Percentiles rank a stretch among this genome's conserved stretches.
phyloP scores from a whole-genome alignment of 2,113 vertebrate species.

The Grus americana region DNA sequence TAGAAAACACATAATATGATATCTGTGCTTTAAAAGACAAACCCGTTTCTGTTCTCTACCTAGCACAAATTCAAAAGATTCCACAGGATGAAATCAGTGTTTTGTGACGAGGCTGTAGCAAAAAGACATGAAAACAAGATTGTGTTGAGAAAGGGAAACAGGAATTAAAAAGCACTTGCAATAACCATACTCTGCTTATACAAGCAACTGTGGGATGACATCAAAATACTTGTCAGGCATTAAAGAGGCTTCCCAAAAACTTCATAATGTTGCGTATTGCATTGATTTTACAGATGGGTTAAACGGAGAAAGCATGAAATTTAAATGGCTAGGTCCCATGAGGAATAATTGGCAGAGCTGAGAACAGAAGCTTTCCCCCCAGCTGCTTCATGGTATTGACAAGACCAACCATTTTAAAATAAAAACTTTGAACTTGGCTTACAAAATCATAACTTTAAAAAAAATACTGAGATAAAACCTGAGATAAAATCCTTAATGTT shows the following conservation, averaged over 20 bases:
- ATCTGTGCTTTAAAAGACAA: neutral
- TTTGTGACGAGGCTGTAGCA: neutral
- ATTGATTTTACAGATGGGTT: conserved; percentile 19
- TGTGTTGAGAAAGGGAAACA: neutral
- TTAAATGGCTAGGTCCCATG: neutral
- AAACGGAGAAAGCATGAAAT: conserved; percentile 16
- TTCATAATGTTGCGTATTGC: neutral
- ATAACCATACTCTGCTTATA: neutral
- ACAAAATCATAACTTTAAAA: neutral
- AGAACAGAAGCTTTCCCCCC: neutral
- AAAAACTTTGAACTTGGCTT: neutral
- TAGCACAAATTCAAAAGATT: neutral
- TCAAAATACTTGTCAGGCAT: neutral
- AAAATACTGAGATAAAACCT: neutral
- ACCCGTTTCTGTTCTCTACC: neutral
- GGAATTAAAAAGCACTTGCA: neutral
- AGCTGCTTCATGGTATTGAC: neutral
- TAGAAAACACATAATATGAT: neutral
- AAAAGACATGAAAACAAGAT: neutral
- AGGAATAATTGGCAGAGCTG: neutral
- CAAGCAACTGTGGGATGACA: neutral
- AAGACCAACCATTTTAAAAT: neutral
- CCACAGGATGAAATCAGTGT: neutral
- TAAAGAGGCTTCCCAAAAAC: neutral
- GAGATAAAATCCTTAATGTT: neutral